Evolutionary conservation across 2,888 invertebrate species (phyloP).

Genomic region (Nemoura dubitans): DNA sequence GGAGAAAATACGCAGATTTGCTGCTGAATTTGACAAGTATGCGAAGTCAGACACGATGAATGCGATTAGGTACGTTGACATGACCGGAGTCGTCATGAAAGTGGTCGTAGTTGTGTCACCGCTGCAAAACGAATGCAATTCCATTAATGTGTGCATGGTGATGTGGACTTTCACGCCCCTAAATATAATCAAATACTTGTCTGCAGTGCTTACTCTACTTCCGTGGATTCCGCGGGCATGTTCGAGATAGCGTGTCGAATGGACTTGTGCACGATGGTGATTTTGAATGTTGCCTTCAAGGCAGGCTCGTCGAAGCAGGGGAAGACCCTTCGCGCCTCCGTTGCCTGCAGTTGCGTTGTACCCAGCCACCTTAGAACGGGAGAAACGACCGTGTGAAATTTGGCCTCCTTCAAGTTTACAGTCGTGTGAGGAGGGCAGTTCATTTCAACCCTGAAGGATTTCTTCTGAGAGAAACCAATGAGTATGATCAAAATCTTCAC

Average conservation of each 20-base stretch:
- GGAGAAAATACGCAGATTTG: constrained; percentile 59
- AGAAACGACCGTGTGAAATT: constrained; percentile 46
- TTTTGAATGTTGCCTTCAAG: constrained; percentile 72
- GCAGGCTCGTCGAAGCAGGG: constrained; percentile 81
- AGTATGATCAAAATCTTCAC: too few relatives aligned
- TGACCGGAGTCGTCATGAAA: constrained; percentile 67
- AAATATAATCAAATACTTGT: not conserved
- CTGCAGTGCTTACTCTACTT: not conserved
- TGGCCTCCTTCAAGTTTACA: constrained; percentile 21
- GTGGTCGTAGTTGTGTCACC: not conserved
- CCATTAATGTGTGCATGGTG: too few relatives aligned
- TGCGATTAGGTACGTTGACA: constrained; percentile 61
- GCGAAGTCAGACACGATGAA: constrained; percentile 47
- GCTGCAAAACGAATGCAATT: not conserved
- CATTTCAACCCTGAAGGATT: too few relatives aligned
- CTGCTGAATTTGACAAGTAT: not conserved
- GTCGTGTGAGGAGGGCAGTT: too few relatives aligned
- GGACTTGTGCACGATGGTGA: constrained; percentile 67
- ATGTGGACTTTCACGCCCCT: too few relatives aligned
- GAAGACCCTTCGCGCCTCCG: constrained; percentile 73
- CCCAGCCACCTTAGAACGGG: constrained; percentile 66
- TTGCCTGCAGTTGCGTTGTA: constrained; percentile 74
- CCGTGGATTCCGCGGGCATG: not conserved
- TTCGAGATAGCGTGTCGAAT: constrained; percentile 48
- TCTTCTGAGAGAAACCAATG: too few relatives aligned